phyloP scores from a whole-genome alignment of 2,113 vertebrate genomes.

The Scophthalmus maximus region DNA sequence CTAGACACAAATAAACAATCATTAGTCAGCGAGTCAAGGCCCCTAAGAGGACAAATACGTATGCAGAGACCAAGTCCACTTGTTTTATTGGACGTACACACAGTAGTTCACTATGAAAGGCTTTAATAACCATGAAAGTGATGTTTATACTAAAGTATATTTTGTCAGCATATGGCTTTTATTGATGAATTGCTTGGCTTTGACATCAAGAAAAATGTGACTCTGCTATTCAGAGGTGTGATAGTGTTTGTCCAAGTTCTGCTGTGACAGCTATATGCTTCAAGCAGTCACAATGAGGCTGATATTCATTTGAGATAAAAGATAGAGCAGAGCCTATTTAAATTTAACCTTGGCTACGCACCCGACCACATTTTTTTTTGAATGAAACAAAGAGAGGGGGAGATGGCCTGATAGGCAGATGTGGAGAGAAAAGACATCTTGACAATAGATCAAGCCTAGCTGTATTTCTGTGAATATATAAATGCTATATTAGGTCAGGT shows the following conservation, averaged over 20 bases:
- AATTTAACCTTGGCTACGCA: constrained; percentile 66
- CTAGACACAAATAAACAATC: constrained; percentile 56
- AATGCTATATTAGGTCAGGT: constrained; percentile 66
- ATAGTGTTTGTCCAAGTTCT: constrained; percentile 3
- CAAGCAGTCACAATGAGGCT: constrained; percentile 34
- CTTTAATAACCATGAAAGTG: not conserved
- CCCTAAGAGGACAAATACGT: constrained; percentile 27
- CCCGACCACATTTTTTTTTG: not conserved
- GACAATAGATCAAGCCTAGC: constrained; percentile 55
- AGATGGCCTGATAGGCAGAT: constrained; percentile 69
- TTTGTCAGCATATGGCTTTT: constrained; percentile 25
- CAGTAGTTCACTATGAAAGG: constrained; percentile 1
- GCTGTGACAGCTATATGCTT: constrained; percentile 37
- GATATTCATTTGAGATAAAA: constrained; percentile 63
- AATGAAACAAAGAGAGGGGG: constrained; percentile 27
- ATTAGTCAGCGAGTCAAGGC: constrained; percentile 45
- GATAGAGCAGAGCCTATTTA: constrained; percentile 42
- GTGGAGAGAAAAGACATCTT: constrained; percentile 62
- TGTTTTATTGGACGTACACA: constrained; percentile 13
- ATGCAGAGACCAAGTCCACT: no score
- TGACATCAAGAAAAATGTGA: constrained; percentile 48
- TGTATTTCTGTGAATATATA: constrained; percentile 63
- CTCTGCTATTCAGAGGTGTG: constrained; percentile 21
- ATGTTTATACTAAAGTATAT: not conserved
- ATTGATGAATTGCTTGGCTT: not conserved